These are phyloP conservation scores for Elysia chlorotica DNA, from an alignment of 1,140 invertebrate species.

Conservation along the genomic window DNA sequence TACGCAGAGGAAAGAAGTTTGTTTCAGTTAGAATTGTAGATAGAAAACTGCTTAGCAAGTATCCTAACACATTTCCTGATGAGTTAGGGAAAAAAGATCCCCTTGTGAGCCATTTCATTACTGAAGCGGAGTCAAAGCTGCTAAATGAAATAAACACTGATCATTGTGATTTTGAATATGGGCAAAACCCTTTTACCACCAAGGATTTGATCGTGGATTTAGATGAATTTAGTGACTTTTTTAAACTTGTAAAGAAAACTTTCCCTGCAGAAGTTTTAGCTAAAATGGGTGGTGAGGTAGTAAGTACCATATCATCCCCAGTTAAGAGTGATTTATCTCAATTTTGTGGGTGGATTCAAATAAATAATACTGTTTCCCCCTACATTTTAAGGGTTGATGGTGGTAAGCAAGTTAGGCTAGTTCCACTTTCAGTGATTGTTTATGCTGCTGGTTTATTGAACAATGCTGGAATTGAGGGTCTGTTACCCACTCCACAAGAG, in stretches of 20 bases:
- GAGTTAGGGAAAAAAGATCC: constrained; percentile 53
- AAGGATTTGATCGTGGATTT: constrained; percentile 89
- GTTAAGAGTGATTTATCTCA: constrained; percentile 23
- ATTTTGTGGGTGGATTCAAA: constrained; percentile 86
- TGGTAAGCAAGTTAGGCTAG: constrained; percentile 77
- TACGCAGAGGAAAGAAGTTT: constrained; percentile 81
- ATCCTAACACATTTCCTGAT: constrained; percentile 62
- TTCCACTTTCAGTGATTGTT: constrained; percentile 77
- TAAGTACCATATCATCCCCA: constrained; percentile 13
- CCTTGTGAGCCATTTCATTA: constrained; percentile 89
- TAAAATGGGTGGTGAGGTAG: constrained; percentile 69
- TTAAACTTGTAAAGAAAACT: constrained; percentile 67
- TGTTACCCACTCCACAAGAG: constrained; percentile 42
- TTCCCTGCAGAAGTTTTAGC: constrained; percentile 80
- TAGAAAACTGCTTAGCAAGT: constrained; percentile 65
- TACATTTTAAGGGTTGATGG: constrained; percentile 74
- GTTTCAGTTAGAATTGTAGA: constrained; percentile 91
- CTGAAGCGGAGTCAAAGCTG: constrained; percentile 84
- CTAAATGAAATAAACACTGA: constrained; percentile 92
- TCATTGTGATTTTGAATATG: constrained; percentile 90
- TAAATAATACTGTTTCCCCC: constrained; percentile 92
- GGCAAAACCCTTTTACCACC: constrained; percentile 83
- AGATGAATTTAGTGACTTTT: constrained; percentile 86
- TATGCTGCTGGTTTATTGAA: constrained; percentile 53
- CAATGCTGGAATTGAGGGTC: constrained; percentile 36